Evolutionary conservation across 2,888 invertebrate species (phyloP).

Genomic region (Leucozona laternaria): DNA sequence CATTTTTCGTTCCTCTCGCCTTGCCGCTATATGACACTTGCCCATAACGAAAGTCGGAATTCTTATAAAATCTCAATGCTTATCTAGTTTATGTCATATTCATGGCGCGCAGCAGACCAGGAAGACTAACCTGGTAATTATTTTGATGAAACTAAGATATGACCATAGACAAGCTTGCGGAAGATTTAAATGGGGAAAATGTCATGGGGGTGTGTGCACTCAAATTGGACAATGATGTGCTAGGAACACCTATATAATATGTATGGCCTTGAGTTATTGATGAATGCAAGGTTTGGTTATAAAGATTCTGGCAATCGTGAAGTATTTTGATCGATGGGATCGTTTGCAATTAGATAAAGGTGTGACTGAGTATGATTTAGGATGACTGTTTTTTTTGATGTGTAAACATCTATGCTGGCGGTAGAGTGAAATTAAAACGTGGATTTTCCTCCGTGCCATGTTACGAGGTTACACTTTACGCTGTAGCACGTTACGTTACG

Average conservation of each 20-base stretch:
- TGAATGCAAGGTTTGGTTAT: constrained; percentile 28
- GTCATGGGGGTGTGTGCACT: constrained; percentile 56
- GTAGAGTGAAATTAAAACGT: too few relatives aligned
- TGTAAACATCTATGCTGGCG: too few relatives aligned
- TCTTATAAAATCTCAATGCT: constrained; percentile 31
- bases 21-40: constrained; percentile 48
- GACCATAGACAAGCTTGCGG: constrained; percentile 19
- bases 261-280: constrained; percentile 59
- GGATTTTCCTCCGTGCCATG: too few relatives aligned
- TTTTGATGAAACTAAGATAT: constrained; percentile 46
- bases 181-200: constrained; percentile 33
- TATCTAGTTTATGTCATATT: constrained; percentile 61
- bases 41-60: constrained; percentile 2
- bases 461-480: too few relatives aligned
- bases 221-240: constrained; percentile 47
- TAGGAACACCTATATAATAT: constrained; percentile 39
- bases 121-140: constrained; percentile 47
- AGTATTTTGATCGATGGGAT: constrained; percentile 49
- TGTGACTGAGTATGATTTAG: constrained; percentile 33
- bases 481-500: too few relatives aligned
- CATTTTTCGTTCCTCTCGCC: constrained; percentile 6
- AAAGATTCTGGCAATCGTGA: constrained; percentile 6
- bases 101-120: constrained; percentile 36
- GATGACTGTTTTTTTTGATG: too few relatives aligned
- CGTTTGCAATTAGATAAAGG: constrained; percentile 17